Base-by-base conservation (phyloP, 2,113 vertebrate genomes). In the Seriola aureovittata region DNA sequence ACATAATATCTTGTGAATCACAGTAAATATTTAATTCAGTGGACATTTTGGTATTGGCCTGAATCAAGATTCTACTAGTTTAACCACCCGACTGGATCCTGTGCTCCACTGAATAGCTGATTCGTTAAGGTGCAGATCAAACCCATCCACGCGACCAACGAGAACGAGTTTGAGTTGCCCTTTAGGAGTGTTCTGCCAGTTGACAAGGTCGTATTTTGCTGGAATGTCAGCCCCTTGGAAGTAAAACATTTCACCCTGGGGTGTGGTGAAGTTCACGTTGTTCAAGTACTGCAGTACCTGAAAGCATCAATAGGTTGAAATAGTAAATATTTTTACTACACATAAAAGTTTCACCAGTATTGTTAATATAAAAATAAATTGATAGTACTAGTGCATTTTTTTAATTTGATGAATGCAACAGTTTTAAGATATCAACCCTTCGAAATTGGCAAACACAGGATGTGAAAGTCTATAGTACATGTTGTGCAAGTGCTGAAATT, bases 151-250 rank as follows among this genome's bases (percentile, higher is more conserved):
- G 21, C 55, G 82, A 5, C 95, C 94, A 4, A 95, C 87, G 6
- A 86, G 69, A 40, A 88, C 88, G 16, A 93, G 89, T 25, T 81
- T 71, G 1, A 93, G 62, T 11, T 54, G 42, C 55, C 94, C 94
- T 4, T 85, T 72, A 4, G 88, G 65, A 5, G 65, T 85, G 2
- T 29, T 87, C 77, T 94, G 93, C 94, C 95, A 96, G 82, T 96
- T 96, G 23, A 95, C 84, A 8, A 95, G 85, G 85, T 96, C 94
- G 14, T 96, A 95, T 32, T 93, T 93, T 11, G 93, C 93, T 78
- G 81, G 88, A 64, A 89, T 89, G 57, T 93, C 93, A 0, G 78
- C 92, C 0, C 89, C 91, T 74, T 89, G 75, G 34, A 96, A 95
- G 82, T 89, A 91, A 77, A 96, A 91, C 17, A 36, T 46, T 65